Percentiles rank a stretch among this genome's conserved stretches.
Evolutionary conservation across 2,797 vertebrate genomes (phyloP).

Genomic region (Pseudocheirus occidentalis): DNA sequence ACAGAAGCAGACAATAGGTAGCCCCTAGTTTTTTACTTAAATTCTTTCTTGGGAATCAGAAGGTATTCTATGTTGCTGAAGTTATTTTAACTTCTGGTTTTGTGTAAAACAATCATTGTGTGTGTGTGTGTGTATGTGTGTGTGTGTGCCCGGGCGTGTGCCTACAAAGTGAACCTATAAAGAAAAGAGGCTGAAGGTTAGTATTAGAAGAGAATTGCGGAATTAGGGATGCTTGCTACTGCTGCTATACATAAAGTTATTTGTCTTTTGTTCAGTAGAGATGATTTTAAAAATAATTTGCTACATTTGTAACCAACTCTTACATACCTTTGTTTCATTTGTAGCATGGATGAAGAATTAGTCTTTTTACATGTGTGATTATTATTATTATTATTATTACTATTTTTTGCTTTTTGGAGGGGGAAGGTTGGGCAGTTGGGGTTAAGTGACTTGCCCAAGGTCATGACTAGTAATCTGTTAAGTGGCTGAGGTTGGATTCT

Average conservation of each 20-base stretch:
- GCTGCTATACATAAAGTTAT: neutral
- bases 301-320: neutral
- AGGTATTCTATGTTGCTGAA: neutral
- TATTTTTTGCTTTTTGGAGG: too few species aligned
- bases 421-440: too few species aligned
- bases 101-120: neutral
- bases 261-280: neutral
- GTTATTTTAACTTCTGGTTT: neutral
- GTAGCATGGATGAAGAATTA: neutral
- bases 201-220: neutral
- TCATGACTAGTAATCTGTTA: too few species aligned
- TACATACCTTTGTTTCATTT: neutral
- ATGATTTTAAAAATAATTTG: neutral
- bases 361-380: neutral
- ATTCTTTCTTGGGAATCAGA: neutral
- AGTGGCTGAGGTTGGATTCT: too few species aligned
- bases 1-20: neutral
- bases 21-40: neutral
- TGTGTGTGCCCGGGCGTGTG: too few species aligned
- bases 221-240: neutral
- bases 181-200: neutral
- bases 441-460: too few species aligned
- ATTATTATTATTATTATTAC: too few species aligned
- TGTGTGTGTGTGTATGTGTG: too few species aligned
- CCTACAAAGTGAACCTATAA: too few species aligned